These are phyloP conservation scores for Lichenostomus cassidix DNA, from an alignment of 2,113 vertebrate species.

Conservation along the genomic window DNA sequence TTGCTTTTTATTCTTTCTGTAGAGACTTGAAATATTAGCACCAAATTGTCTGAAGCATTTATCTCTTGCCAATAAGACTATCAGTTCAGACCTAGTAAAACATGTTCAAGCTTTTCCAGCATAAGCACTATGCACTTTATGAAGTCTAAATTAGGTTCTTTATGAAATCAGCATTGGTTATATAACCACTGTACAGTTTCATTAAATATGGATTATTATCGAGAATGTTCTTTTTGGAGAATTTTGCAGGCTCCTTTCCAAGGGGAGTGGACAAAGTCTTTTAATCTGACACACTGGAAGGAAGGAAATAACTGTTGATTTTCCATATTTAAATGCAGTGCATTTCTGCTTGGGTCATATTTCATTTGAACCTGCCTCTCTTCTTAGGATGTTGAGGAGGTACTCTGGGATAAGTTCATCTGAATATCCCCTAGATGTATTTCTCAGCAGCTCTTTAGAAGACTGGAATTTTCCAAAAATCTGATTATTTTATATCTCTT, in stretches of 20 bases:
- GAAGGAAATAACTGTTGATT: constrained; percentile 4
- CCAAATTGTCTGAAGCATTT: constrained; percentile 43
- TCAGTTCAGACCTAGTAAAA: constrained; percentile 35
- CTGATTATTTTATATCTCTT: neutral
- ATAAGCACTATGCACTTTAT: constrained; percentile 4
- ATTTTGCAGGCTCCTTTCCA: constrained; percentile 27
- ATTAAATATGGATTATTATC: constrained; percentile 58
- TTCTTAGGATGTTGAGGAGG: neutral
- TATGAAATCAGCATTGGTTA: constrained; percentile 47
- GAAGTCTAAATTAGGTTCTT: constrained; percentile 39
- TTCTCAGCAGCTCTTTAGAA: neutral
- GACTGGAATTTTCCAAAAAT: neutral
- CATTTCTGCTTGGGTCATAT: neutral
- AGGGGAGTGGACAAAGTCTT: neutral
- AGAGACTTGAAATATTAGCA: constrained; percentile 32
- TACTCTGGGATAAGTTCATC: neutral
- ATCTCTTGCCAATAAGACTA: constrained; percentile 39
- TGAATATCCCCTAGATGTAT: neutral
- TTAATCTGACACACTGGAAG: neutral
- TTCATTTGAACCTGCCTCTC: neutral
- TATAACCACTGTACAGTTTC: constrained; percentile 21
- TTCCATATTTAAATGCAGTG: constrained; percentile 1
- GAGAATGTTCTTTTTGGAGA: constrained; percentile 17
- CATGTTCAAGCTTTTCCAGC: constrained; percentile 42
- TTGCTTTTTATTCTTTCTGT: neutral